These are phyloP conservation scores for Heliconius ethilla DNA, from an alignment of 2,888 invertebrate genomes.

Conservation along the genomic window DNA sequence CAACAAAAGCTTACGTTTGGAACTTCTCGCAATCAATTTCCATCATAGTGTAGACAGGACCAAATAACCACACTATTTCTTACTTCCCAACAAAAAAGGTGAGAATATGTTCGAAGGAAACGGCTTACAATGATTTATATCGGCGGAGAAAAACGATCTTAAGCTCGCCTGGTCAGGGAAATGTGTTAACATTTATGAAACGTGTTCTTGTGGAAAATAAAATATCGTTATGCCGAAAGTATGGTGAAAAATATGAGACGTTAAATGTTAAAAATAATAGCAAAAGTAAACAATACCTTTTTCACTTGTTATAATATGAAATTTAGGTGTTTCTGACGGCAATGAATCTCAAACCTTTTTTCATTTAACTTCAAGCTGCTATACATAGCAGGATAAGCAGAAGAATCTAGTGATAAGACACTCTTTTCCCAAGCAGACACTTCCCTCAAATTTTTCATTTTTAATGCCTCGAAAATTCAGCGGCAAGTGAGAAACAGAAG, in stretches of 20 bases:
- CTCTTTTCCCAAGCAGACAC: no score
- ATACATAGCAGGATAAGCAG: background rate
- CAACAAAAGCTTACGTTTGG: background rate
- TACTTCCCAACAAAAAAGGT: slow-evolving; percentile 62
- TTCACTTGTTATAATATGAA: no score
- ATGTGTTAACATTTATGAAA: slow-evolving; percentile 47
- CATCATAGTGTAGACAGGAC: slow-evolving; percentile 29
- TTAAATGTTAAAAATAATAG: no score
- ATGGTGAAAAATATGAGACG: background rate
- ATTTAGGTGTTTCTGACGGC: no score
- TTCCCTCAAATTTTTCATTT: no score
- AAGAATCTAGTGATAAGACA: background rate
- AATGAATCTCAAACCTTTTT: no score
- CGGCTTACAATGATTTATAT: slow-evolving; percentile 75
- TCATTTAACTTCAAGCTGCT: background rate
- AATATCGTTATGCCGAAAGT: slow-evolving; percentile 17
- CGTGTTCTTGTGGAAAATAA: slow-evolving; percentile 34
- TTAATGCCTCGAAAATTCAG: no score
- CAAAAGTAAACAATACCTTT: no score
- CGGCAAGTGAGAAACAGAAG: no score
- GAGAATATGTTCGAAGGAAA: slow-evolving; percentile 66
- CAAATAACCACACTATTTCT: slow-evolving; percentile 36
- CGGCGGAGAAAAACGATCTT: slow-evolving; percentile 63
- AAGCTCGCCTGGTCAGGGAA: slow-evolving; percentile 58
- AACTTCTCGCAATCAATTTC: slow-evolving; percentile 25